Evolutionary conservation across 2,888 invertebrate genomes (phyloP).

Genomic region (Marronus borbonicus): DNA sequence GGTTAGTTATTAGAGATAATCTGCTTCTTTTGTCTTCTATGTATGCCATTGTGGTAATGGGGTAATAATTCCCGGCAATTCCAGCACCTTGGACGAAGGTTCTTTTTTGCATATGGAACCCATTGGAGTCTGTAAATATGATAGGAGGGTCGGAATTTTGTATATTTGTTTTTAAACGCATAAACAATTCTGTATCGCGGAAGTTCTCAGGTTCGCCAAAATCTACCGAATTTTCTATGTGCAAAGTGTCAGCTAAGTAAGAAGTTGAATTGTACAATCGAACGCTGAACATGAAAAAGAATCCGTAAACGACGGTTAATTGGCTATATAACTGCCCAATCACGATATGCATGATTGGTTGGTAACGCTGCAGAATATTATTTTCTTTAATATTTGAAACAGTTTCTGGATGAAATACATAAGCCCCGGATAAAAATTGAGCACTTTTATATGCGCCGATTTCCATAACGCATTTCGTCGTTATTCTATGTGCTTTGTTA

Average conservation of each 20-base stretch:
- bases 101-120: conserved; percentile 42
- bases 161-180: conserved; percentile 38
- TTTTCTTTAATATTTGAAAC: neutral
- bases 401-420: conserved; percentile 35
- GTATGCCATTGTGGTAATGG: conserved; percentile 38
- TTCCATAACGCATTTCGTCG: neutral
- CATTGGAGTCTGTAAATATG: conserved; percentile 40
- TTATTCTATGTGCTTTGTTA: conserved; percentile 4
- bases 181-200: conserved; percentile 27
- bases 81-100: conserved; percentile 2
- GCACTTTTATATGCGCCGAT: conserved; percentile 12
- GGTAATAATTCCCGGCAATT: conserved; percentile 42
- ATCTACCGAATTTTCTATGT: conserved; percentile 36
- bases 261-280: conserved; percentile 35
- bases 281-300: conserved; percentile 21
- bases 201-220: neutral
- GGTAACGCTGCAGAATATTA: neutral
- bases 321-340: conserved; percentile 37
- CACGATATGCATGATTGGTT: conserved; percentile 5
- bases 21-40: conserved; percentile 30
- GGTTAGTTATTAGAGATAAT: conserved; percentile 38
- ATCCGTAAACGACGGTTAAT: conserved; percentile 25
- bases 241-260: conserved; percentile 31
- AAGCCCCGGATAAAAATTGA: conserved; percentile 31
- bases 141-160: conserved; percentile 25